Evolutionary conservation across 2,797 vertebrate genomes (phyloP), one percentile per base, ranked within the genome.

Genomic region (Adelosebastes latens): DNA sequence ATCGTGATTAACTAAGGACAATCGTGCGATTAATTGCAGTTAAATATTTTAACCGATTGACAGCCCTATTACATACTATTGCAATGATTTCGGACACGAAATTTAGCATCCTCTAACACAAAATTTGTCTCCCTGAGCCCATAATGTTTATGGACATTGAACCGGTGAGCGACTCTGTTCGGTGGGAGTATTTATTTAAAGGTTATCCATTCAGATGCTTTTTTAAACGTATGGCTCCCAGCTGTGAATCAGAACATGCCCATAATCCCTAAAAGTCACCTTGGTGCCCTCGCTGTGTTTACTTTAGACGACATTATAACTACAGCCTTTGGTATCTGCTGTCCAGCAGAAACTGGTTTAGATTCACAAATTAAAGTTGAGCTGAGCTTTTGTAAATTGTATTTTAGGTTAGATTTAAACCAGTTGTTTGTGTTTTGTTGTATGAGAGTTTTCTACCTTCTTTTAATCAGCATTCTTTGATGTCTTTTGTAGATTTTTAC

Each of bases 401-500:
- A 1, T 59, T 81, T 69, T 9, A 27, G 5, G 13, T 25, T 27
- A 5, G 24, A 75, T 68, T 64, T 58, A 18, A 18, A 52, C 39
- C 11, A n/a, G 8, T 24, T 64, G 7, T 2, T 62, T 49, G 10
- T 53, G 6, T 20, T 18, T 18, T 18, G 46, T 20, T 18, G 46
- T 25, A 20, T 56, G 0, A 10, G 12, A 61, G 27, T 73, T 20
- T 13, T 27, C 7, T 24, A 6, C 18, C 32, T 67, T 55, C n/a
- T 74, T 58, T 82, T 88, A 77, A 91, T 81, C 42, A 70, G 0
- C 5, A 10, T 66, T 76, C 49, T 81, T 34, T 74, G 2, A 18
- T 84, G 11, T 86, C 63, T 79, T 92, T 79, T 58, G 18, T 89
- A 99, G 98, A 97, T 89, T 99, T 99, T 95, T 99, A 99, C 94